These are phyloP conservation scores for Psephotus haematonotus DNA, from an alignment of 2,113 vertebrate species.

Conservation along the genomic window DNA sequence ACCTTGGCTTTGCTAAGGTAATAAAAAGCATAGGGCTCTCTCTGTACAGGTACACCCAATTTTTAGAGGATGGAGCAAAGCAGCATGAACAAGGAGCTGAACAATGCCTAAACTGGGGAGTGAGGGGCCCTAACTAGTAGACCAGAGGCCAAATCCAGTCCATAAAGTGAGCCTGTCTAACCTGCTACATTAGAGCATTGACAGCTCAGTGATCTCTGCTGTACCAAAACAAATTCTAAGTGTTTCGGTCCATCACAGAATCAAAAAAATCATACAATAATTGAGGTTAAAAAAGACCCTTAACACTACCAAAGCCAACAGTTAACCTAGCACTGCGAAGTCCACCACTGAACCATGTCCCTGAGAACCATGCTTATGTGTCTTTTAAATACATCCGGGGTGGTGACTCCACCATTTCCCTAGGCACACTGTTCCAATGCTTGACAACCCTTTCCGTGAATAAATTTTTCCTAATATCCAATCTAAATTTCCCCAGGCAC, in stretches of 20 bases:
- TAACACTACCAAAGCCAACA: background rate
- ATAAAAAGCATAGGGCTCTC: background rate
- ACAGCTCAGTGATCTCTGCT: background rate
- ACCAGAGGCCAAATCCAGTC: background rate
- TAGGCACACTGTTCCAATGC: background rate
- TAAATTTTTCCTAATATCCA: background rate
- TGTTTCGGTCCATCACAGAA: background rate
- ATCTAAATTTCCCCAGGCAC: background rate
- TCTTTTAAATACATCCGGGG: background rate
- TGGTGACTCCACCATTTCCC: background rate
- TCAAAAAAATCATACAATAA: background rate
- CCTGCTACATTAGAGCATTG: fast-evolving
- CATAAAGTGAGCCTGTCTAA: background rate
- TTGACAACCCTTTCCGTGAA: background rate
- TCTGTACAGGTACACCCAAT: fast-evolving
- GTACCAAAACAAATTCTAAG: background rate
- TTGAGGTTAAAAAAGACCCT: background rate
- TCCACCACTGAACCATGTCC: background rate
- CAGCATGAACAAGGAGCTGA: background rate
- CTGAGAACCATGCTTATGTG: background rate
- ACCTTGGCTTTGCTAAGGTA: background rate
- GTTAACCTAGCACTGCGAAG: background rate
- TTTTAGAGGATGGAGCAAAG: background rate
- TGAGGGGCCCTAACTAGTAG: background rate
- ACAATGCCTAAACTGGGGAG: background rate